A percentile compares a stretch with the other conserved stretches of the same genome.
Conservation (phyloP, 2,888 invertebrate genomes). For the Machimus rusticus region DNA sequence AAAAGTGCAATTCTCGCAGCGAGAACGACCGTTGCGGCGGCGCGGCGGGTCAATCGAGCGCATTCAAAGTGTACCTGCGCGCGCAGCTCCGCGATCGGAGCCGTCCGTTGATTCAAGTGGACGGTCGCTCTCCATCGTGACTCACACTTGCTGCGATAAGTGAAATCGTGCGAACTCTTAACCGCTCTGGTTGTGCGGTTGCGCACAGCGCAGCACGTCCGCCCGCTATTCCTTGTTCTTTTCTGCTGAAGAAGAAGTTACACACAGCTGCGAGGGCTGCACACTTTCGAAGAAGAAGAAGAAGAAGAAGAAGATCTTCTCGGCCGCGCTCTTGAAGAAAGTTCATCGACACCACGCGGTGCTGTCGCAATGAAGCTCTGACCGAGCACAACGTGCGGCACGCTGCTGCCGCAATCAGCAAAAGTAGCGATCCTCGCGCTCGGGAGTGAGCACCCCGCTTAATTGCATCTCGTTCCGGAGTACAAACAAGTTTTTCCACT, state of each 20-base stretch:
- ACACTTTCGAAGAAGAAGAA: neutral
- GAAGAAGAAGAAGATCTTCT: neutral
- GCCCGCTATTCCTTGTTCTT: constrained; percentile 25
- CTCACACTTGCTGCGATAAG: constrained; percentile 28
- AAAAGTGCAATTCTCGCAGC: neutral
- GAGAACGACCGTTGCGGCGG: neutral
- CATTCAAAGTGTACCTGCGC: neutral
- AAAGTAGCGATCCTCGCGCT: neutral
- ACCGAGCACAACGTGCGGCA: neutral
- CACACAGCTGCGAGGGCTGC: neutral
- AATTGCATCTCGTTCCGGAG: neutral
- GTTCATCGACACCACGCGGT: constrained; percentile 9
- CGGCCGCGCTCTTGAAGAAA: constrained; percentile 9
- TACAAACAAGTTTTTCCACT: neutral
- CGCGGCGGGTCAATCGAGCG: neutral
- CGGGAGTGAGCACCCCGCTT: neutral
- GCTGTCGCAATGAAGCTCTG: neutral
- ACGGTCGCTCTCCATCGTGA: neutral
- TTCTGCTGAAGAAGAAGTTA: neutral
- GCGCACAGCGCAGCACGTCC: neutral
- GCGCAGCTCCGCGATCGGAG: neutral
- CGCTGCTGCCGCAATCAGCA: neutral
- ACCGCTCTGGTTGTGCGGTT: neutral
- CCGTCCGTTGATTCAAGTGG: neutral
- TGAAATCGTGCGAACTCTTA: neutral